These are phyloP conservation scores for Sebastes alutus DNA, from an alignment of 2,797 vertebrate genomes.

Conservation along the genomic window DNA sequence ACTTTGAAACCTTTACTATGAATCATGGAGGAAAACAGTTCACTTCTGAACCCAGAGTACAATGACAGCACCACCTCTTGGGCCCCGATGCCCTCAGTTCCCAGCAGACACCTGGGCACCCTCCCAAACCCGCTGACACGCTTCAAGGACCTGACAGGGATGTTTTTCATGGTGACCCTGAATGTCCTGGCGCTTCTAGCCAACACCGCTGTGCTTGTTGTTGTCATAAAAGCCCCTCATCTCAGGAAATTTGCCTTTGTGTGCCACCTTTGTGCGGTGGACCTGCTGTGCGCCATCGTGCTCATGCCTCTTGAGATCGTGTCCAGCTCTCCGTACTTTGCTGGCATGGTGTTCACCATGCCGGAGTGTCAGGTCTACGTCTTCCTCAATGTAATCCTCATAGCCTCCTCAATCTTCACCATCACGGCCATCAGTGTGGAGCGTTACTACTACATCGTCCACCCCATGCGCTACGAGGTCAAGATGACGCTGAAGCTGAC, in stretches of 20 bases:
- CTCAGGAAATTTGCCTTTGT: slow-evolving; percentile 92
- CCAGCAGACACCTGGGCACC: slow-evolving; percentile 77
- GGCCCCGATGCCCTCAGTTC: slow-evolving; percentile 57
- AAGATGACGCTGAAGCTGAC: slow-evolving; percentile 91
- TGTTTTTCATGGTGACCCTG: slow-evolving; percentile 88
- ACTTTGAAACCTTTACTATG: slow-evolving; percentile 43
- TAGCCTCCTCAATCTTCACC: slow-evolving; percentile 92
- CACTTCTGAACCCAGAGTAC: slow-evolving; percentile 42
- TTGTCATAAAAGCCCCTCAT: slow-evolving; percentile 89
- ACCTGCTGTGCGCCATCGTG: slow-evolving; percentile 90
- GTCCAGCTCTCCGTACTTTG: slow-evolving; percentile 87
- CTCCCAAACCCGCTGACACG: slow-evolving; percentile 64
- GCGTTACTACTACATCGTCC: slow-evolving; percentile 93
- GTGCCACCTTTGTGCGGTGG: slow-evolving; percentile 91
- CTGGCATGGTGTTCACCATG: slow-evolving; percentile 83
- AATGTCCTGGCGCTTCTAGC: slow-evolving; percentile 88
- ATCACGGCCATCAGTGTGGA: slow-evolving; percentile 92
- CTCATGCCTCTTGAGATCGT: slow-evolving; percentile 93
- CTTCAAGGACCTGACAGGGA: slow-evolving; percentile 82
- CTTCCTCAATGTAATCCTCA: slow-evolving; percentile 89
- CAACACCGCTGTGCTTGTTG: slow-evolving; percentile 86
- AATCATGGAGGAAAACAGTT: slow-evolving; percentile 75
- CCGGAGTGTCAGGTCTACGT: slow-evolving; percentile 87
- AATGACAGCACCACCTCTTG: slow-evolving; percentile 68
- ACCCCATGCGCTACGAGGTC: slow-evolving; percentile 91